Base-by-base conservation (phyloP, 1,140 invertebrate species). In the Polypedilum vanderplanki region DNA sequence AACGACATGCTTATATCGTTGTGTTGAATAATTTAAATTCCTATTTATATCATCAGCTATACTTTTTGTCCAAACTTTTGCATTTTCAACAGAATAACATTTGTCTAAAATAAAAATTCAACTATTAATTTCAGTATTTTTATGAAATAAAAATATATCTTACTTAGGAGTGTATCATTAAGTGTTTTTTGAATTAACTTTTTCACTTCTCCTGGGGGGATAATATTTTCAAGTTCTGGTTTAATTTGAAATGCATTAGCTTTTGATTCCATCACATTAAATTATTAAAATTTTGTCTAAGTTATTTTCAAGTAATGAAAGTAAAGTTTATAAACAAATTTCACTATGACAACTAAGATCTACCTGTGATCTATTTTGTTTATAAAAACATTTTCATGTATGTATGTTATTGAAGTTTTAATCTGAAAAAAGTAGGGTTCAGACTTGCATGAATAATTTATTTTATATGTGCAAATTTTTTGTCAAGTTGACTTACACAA, bases 291-390 rank as follows among this genome's bases (percentile, higher is more conserved):
- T 57, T 57, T 57, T 12, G n/a, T 57, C 46, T 57, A 57, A 1
- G 15, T 12, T 57, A 57, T 57, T 8, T 46, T 46, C 4, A 41
- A 41, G 41, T 10, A 46, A 46, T 15, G 12, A n/a, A 57, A 57
- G 24, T 57, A 57, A 57, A n/a, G 12, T 57, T 57, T 57, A n/a
- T 57, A 57, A 57, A 57, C 46, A 57, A 57, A 57, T n/a, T n/a
- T 57, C 15, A n/a, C 46, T n/a, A 57, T 57, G n/a, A n/a, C 46
- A 57, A 57, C 46, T 57, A n/a, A n/a, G 46, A 57, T 57, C n/a
- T n/a, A 57, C 3, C 4, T 15, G 24, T 3, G 1, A 33, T 33
- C 1, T 1, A 33, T 33, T 1, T 33, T 3, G 24, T 33, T n/a
- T 33, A 5, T 33, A 33, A 33, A 33, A 33, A 33, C 1, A 33